Conservation (phyloP, 2,113 vertebrate genomes). For the Cottus gobio region DNA sequence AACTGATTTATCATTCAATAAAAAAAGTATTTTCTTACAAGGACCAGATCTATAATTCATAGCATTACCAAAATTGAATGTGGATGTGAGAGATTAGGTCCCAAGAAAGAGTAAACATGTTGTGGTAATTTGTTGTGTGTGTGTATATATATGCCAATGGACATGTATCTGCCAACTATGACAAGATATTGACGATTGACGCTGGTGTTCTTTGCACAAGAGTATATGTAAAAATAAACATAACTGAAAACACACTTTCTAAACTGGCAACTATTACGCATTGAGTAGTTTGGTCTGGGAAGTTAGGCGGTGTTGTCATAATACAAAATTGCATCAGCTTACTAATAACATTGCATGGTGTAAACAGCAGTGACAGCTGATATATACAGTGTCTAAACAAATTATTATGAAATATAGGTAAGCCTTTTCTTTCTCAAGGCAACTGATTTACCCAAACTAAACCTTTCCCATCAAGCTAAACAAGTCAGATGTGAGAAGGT, state of each 20-base stretch:
- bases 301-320: not conserved
- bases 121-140: not conserved
- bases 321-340: not conserved
- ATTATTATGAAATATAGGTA: conserved; percentile 17
- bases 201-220: not conserved
- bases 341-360: conserved; percentile 4
- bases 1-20: conserved; percentile 2
- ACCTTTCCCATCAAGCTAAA: not conserved
- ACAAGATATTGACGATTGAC: not conserved
- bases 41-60: not conserved
- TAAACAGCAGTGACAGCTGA: conserved; percentile 21
- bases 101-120: not conserved
- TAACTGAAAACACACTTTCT: conserved; percentile 1
- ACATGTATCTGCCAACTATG: not conserved
- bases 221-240: not conserved
- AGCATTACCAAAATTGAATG: not conserved
- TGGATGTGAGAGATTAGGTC: not conserved
- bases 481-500: conserved; percentile 15
- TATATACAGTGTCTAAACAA: conserved; percentile 15
- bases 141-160: not conserved
- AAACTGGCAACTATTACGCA: conserved; percentile 1
- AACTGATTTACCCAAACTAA: conserved; percentile 21
- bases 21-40: not conserved
- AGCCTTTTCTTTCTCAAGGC: conserved; percentile 10
- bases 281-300: not conserved